Base-by-base conservation (phyloP, 2,888 invertebrate genomes). In the Epistrophe grossulariae region DNA sequence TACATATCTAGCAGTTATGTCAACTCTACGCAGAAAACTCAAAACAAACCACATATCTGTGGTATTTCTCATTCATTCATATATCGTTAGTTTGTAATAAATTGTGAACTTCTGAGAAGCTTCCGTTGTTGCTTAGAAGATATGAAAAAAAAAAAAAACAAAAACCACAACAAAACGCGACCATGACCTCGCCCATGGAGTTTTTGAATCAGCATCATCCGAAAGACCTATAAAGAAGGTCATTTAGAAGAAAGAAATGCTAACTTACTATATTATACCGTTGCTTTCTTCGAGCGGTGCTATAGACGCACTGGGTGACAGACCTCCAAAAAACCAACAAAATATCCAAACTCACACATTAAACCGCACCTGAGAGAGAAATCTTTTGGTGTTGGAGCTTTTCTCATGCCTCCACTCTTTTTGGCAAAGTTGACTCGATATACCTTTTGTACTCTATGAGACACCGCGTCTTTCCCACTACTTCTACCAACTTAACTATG, bases 181-280 rank as follows among this genome's bases (percentile, higher is more conserved):
- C 88, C 88, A 88, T 88, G 88, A 88, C 88, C 88, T 88, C 88
- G 88, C 85, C 85, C 73, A 82, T 85, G 66, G 79, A 79, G 64
- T 50, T 52, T 60, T 50, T 62, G 24, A 48, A 19, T 55, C 15
- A 31, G 31, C 38, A 52, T 38, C 19, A 15, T 38, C 73, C 19
- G n/a, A 81, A 81, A 84, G 66, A 68, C 52, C 48, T 64, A 35
- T 31, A 76, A 76, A 84, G 66, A 84, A 76, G 76, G 74, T 79
- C 48, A 60, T 43, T 68, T 50, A 17, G 68, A 60, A 40, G 60
- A 60, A 66, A 19, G 48, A 66, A 66, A 66, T 48, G 45, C 9
- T 62, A n/a, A 28, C 11, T 28, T 31, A 15, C 45, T 43, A 24
- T 24, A 24, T 24, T 24, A 24, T 24, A 19, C n/a, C 17, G 11